These are phyloP conservation scores for Ginglymostoma cirratum DNA, from an alignment of 2,113 vertebrate genomes.

Conservation along the genomic window DNA sequence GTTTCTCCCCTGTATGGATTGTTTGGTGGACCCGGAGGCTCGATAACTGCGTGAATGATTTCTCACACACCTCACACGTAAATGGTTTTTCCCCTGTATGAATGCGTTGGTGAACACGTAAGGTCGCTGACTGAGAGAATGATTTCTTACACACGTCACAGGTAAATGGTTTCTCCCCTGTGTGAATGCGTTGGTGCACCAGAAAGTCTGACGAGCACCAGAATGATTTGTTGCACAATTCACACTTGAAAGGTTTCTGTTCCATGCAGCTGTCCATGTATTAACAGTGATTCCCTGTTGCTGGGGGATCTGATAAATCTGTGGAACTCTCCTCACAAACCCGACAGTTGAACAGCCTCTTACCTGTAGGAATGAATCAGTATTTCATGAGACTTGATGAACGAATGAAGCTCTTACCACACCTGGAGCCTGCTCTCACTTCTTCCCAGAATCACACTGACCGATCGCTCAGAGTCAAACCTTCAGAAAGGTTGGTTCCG, in stretches of 20 bases:
- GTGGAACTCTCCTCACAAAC: neutral
- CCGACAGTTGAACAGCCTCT: neutral
- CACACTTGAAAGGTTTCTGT: neutral
- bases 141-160: too few species aligned
- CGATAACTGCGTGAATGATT: too few species aligned
- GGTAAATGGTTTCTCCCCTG: too few species aligned
- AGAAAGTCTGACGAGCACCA: too few species aligned
- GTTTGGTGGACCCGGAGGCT: too few species aligned
- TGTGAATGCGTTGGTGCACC: too few species aligned
- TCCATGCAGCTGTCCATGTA: neutral
- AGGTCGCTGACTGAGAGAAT: too few species aligned
- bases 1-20: too few species aligned
- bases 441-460: neutral
- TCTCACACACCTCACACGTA: too few species aligned
- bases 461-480: neutral
- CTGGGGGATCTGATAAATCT: neutral
- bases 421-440: neutral
- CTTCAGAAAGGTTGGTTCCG: neutral
- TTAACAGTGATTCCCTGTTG: neutral
- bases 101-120: too few species aligned
- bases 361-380: neutral
- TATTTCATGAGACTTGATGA: neutral
- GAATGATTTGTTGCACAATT: too few species aligned
- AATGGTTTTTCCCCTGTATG: too few species aligned
- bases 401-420: neutral